Conservation (phyloP, 1,140 invertebrate species). For the Drosophila azteca region DNA sequence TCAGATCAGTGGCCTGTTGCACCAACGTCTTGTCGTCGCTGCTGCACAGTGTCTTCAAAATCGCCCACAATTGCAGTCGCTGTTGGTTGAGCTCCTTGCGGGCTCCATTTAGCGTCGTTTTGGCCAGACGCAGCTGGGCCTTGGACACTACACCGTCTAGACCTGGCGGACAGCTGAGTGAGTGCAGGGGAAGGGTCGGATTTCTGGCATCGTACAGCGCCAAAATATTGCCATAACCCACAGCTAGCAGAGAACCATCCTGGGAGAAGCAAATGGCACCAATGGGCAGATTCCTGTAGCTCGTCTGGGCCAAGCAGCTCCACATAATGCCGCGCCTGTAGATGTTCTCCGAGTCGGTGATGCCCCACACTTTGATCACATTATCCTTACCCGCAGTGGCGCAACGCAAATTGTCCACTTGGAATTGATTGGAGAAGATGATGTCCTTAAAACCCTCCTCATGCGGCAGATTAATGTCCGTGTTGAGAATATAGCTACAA, state of each 20-base stretch:
- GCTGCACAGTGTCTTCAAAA: conserved; percentile 58
- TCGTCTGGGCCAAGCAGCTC: conserved; percentile 87
- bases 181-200: conserved; percentile 85
- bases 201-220: conserved; percentile 88
- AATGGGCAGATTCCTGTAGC: conserved; percentile 86
- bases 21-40: conserved; percentile 63
- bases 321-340: conserved; percentile 86
- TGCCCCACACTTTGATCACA: conserved; percentile 90
- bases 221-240: conserved; percentile 88
- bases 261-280: conserved; percentile 87
- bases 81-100: conserved; percentile 60
- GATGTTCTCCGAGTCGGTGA: conserved; percentile 85
- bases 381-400: conserved; percentile 89
- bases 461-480: conserved; percentile 90
- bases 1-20: conserved; percentile 61
- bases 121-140: conserved; percentile 63
- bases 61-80: conserved; percentile 54
- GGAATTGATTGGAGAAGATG: conserved; percentile 86
- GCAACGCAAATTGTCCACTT: conserved; percentile 84
- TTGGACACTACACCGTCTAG: conserved; percentile 68
- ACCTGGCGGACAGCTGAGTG: conserved; percentile 71
- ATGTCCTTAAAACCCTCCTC: conserved; percentile 86
- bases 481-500: conserved; percentile 89
- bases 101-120: conserved; percentile 47
- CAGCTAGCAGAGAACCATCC: conserved; percentile 91